Conservation (phyloP, 2,797 vertebrate species). For the Parambassis ranga region DNA sequence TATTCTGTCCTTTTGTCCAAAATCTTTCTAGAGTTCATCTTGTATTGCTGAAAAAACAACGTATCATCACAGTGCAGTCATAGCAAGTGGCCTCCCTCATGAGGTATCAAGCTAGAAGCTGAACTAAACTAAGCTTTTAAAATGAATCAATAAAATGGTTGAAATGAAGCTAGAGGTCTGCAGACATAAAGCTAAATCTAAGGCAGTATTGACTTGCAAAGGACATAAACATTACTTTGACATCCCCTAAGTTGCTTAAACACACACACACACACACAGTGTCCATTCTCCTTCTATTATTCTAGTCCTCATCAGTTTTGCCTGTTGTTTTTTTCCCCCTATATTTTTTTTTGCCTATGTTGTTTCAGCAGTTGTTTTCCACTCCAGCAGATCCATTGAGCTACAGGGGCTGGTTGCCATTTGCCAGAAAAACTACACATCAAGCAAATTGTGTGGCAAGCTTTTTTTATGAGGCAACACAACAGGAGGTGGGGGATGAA, state of each 20-base stretch:
- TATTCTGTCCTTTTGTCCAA: too few species aligned
- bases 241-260: background rate
- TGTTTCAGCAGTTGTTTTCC: constrained; percentile 51
- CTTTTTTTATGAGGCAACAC: constrained; percentile 45
- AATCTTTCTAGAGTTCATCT: background rate
- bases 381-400: constrained; percentile 47
- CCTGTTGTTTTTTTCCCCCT: background rate
- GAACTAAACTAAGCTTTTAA: background rate
- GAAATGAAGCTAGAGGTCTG: background rate
- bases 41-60: background rate
- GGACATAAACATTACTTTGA: constrained; percentile 1
- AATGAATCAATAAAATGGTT: background rate
- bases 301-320: constrained; percentile 22
- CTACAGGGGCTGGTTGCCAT: constrained; percentile 54
- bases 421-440: constrained; percentile 47
- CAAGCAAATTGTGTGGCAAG: constrained; percentile 63
- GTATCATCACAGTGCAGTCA: too few species aligned
- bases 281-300: background rate
- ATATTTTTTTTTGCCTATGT: background rate
- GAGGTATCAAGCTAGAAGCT: background rate
- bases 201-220: background rate
- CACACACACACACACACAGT: background rate
- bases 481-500: constrained; percentile 26
- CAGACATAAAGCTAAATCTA: background rate
- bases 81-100: background rate